These are phyloP conservation scores for Peromyscus nudipes DNA, from an alignment of 2,797 vertebrate species.

Conservation along the genomic window DNA sequence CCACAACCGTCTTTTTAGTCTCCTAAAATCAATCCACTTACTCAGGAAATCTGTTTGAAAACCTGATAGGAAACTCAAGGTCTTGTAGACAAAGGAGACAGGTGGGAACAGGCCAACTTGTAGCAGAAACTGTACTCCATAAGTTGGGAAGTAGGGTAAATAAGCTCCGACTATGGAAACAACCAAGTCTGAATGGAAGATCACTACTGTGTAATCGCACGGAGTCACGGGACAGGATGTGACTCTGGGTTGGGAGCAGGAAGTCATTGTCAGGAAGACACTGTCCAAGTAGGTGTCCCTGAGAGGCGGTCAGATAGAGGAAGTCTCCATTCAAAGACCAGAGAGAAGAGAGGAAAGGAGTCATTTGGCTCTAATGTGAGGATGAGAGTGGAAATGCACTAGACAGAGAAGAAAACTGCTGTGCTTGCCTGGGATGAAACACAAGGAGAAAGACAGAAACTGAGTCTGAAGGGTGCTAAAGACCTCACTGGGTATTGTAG, in stretches of 20 bases:
- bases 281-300: background rate
- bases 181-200: constrained; percentile 10
- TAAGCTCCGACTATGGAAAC: background rate
- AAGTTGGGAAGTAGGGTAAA: background rate
- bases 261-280: background rate
- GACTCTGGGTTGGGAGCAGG: background rate
- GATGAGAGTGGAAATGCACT: background rate
- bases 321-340: background rate
- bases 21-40: constrained; percentile 37
- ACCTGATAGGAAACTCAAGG: background rate
- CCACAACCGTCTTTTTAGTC: background rate
- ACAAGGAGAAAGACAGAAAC: background rate
- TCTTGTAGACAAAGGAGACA: constrained; percentile 35
- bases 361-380: background rate
- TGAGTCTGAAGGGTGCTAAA: background rate
- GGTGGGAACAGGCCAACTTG: background rate
- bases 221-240: background rate
- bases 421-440: background rate
- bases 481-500: background rate
- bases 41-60: background rate
- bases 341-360: background rate
- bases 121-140: background rate
- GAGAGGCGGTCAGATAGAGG: background rate
- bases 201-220: background rate
- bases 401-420: background rate